phyloP scores from a whole-genome alignment of 2,888 invertebrate species.

The Sipha maydis region DNA sequence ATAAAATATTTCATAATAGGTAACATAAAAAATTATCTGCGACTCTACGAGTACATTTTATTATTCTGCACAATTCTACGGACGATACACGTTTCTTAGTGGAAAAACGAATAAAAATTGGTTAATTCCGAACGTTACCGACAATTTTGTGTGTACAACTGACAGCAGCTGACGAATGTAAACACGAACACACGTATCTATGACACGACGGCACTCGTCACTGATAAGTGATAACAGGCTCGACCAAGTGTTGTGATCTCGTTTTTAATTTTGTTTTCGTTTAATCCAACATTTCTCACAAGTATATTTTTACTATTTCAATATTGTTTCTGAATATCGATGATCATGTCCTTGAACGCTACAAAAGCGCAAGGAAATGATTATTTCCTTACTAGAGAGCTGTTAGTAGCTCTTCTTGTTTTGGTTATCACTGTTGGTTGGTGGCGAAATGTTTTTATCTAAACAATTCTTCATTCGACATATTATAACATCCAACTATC shows the following conservation, averaged over 20 bases:
- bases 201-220: not conserved
- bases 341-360: slow-evolving; percentile 41
- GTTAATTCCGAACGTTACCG: not conserved
- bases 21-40: too few relatives aligned
- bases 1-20: too few relatives aligned
- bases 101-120: too few relatives aligned
- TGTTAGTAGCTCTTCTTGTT: slow-evolving; percentile 31
- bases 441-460: not conserved
- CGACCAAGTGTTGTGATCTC: not conserved
- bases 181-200: not conserved
- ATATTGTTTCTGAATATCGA: not conserved
- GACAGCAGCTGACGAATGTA: not conserved
- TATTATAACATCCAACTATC: not conserved
- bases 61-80: too few relatives aligned
- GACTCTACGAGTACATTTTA: too few relatives aligned
- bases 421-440: slow-evolving; percentile 30
- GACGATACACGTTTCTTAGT: too few relatives aligned
- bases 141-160: not conserved
- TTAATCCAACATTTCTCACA: not conserved
- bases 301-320: not conserved
- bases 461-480: too few relatives aligned
- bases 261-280: not conserved
- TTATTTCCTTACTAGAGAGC: slow-evolving; percentile 17
- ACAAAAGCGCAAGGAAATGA: slow-evolving; percentile 14
- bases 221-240: not conserved